These are phyloP conservation scores for Phrynocephalus forsythii DNA, from an alignment of 2,797 vertebrate species.

Conservation along the genomic window DNA sequence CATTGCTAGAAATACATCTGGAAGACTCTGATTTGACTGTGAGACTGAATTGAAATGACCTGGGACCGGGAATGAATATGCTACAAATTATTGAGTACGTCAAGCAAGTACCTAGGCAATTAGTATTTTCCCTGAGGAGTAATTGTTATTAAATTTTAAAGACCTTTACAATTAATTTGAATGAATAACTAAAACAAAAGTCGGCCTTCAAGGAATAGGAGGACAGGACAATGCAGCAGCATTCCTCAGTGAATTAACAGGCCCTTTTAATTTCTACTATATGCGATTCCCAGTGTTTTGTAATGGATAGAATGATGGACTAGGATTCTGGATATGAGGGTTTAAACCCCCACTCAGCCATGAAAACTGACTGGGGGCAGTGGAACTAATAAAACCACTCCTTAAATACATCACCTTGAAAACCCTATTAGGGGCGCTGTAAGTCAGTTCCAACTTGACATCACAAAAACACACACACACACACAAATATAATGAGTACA, in stretches of 20 bases:
- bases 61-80: rapidly evolving
- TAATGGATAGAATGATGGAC: neutral
- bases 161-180: constrained; percentile 12
- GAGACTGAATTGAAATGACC: neutral
- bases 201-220: constrained; percentile 57
- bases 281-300: neutral
- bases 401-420: neutral
- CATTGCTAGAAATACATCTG: neutral
- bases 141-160: constrained; percentile 70
- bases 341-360: no score
- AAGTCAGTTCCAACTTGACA: neutral
- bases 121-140: constrained; percentile 50
- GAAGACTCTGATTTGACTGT: constrained; percentile 47
- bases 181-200: constrained; percentile 25
- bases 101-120: constrained; percentile 57
- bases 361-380: no score
- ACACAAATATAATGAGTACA: neutral
- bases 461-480: neutral
- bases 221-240: constrained; percentile 12
- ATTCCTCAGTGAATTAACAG: constrained; percentile 28
- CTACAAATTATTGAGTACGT: constrained; percentile 50
- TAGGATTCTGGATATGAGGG: neutral
- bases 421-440: neutral
- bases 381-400: neutral
- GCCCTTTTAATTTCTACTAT: neutral